Evolutionary conservation across 1,140 invertebrate species (phyloP).

Genomic region (Megathymus violae): DNA sequence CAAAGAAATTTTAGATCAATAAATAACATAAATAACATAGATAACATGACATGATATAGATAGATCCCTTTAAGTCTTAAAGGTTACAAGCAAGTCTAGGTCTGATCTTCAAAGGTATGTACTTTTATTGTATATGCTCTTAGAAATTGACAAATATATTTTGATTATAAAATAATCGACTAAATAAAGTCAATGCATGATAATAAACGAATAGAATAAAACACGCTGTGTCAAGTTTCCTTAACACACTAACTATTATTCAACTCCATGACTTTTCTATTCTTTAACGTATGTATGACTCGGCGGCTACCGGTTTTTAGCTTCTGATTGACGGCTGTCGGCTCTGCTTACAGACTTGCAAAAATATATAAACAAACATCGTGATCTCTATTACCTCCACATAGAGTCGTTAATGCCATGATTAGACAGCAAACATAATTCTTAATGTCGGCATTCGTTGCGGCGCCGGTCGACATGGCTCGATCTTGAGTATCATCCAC

Average conservation of each 20-base stretch:
- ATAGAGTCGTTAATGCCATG: slow-evolving; percentile 48
- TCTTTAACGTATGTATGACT: slow-evolving; percentile 77
- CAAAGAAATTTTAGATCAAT: too few relatives aligned
- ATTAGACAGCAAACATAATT: slow-evolving; percentile 2
- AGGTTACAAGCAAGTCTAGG: too few relatives aligned
- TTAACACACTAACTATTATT: slow-evolving; percentile 45
- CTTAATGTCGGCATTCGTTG: slow-evolving; percentile 61
- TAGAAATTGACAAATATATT: too few relatives aligned
- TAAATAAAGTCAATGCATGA: too few relatives aligned
- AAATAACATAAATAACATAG: too few relatives aligned
- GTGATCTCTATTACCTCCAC: slow-evolving; percentile 28
- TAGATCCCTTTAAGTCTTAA: too few relatives aligned
- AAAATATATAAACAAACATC: slow-evolving; percentile 42
- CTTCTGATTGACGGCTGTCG: slow-evolving; percentile 82
- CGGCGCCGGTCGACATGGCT: slow-evolving; percentile 75
- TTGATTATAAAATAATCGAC: too few relatives aligned
- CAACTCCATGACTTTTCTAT: slow-evolving; percentile 63
- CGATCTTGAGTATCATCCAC: slow-evolving; percentile 81
- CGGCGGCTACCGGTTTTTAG: slow-evolving; percentile 81
- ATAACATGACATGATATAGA: too few relatives aligned
- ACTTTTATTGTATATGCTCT: too few relatives aligned
- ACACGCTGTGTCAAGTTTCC: slow-evolving; percentile 37
- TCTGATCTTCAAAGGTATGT: too few relatives aligned
- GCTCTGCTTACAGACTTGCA: slow-evolving; percentile 67
- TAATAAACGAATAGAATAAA: too few relatives aligned